Conservation (phyloP, 2,113 vertebrate species). For the Chinchilla lanigera region DNA sequence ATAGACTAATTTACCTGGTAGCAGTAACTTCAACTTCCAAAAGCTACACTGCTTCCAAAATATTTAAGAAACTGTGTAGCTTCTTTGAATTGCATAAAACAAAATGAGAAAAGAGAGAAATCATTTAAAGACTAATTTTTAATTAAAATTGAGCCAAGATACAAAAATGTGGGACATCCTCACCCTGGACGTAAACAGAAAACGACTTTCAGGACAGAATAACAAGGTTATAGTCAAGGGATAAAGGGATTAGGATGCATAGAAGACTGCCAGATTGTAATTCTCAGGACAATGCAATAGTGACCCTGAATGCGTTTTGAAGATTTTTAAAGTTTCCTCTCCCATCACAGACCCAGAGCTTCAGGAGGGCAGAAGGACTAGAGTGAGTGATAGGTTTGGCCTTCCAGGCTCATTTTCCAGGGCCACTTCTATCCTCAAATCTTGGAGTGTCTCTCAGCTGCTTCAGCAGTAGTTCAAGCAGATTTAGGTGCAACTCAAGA, state of each 20-base stretch:
- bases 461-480: rapidly evolving
- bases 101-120: not conserved
- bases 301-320: too few relatives aligned
- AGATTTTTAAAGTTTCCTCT: not conserved
- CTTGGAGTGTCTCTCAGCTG: too few relatives aligned
- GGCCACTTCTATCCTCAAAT: not conserved
- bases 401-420: not conserved
- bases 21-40: not conserved
- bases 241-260: too few relatives aligned
- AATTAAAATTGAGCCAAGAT: not conserved
- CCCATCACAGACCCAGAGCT: too few relatives aligned
- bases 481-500: not conserved
- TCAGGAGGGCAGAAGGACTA: not conserved
- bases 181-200: not conserved
- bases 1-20: not conserved
- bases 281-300: too few relatives aligned
- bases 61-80: not conserved
- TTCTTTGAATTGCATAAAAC: not conserved
- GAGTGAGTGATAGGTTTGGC: not conserved
- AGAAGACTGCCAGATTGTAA: too few relatives aligned
- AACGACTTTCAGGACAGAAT: not conserved
- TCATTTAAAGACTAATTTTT: not conserved
- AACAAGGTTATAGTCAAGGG: not conserved
- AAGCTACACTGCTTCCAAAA: too few relatives aligned
- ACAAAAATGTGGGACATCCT: not conserved